These are phyloP conservation scores for Magallana ariakensis DNA, from an alignment of 1,140 invertebrate genomes.

Conservation along the genomic window DNA sequence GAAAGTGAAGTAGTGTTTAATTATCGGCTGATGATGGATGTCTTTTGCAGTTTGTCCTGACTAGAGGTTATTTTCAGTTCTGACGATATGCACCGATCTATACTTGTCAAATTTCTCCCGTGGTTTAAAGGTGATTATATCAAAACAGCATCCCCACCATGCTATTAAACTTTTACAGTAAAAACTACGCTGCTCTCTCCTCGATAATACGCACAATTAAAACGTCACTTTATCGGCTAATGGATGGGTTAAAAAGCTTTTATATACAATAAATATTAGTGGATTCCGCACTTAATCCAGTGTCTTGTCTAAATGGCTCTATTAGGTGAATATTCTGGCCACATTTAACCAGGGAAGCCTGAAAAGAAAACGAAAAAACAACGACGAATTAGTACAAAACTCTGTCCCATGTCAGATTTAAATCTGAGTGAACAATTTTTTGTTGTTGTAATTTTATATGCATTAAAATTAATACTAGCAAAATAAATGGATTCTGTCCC, in stretches of 20 bases:
- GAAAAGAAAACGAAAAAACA: neutral
- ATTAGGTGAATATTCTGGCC: neutral
- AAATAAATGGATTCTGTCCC: too few relatives aligned
- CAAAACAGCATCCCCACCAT: slow-evolving; percentile 5
- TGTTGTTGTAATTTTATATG: too few relatives aligned
- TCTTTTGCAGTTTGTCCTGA: slow-evolving; percentile 17
- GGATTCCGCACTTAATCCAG: slow-evolving; percentile 14
- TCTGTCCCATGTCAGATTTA: too few relatives aligned
- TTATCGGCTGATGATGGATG: slow-evolving; percentile 6
- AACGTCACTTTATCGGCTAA: slow-evolving; percentile 20
- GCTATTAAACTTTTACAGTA: slow-evolving; percentile 37
- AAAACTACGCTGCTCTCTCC: slow-evolving; percentile 9
- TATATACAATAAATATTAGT: slow-evolving; percentile 37
- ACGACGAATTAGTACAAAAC: too few relatives aligned
- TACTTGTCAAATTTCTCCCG: slow-evolving; percentile 29
- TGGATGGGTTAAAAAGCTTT: slow-evolving; percentile 36
- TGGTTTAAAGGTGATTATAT: slow-evolving; percentile 26
- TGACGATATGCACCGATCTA: neutral
- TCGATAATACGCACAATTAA: slow-evolving; percentile 28
- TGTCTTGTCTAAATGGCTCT: slow-evolving; percentile 14
- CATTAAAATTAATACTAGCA: too few relatives aligned
- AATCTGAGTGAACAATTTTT: too few relatives aligned
- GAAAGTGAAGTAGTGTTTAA: slow-evolving; percentile 17
- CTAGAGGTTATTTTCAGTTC: neutral
- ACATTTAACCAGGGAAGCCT: neutral